phyloP scores from a whole-genome alignment of 1,140 invertebrate genomes.

The Drosophila elegans region DNA sequence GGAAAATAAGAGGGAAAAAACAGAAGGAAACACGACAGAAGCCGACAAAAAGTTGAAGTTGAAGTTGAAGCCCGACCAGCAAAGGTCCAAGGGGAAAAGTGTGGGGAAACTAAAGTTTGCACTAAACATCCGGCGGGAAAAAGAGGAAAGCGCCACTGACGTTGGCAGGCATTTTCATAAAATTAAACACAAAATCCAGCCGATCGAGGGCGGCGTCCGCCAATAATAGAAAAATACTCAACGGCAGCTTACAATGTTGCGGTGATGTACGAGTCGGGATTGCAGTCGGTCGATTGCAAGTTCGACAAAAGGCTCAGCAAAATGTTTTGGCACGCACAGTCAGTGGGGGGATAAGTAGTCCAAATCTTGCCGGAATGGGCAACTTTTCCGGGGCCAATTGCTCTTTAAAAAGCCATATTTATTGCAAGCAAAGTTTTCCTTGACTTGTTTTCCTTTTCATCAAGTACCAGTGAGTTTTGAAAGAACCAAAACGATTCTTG shows the following conservation, averaged over 20 bases:
- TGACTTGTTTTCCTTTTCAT: background rate
- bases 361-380: background rate
- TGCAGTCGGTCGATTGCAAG: slow-evolving; percentile 9
- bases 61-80: slow-evolving; percentile 38
- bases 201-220: background rate
- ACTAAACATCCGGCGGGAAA: slow-evolving; percentile 69
- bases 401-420: background rate
- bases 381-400: background rate
- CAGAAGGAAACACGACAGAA: slow-evolving; percentile 54
- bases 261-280: slow-evolving; percentile 66
- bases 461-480: background rate
- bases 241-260: slow-evolving; percentile 73
- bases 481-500: no score
- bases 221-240: slow-evolving; percentile 79
- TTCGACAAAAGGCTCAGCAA: slow-evolving; percentile 18
- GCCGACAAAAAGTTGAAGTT: slow-evolving; percentile 61
- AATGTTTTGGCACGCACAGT: slow-evolving; percentile 53
- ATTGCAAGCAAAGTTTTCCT: background rate
- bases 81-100: slow-evolving; percentile 2
- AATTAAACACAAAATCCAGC: slow-evolving; percentile 49
- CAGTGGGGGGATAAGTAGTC: background rate
- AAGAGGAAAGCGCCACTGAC: slow-evolving; percentile 48
- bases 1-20: slow-evolving; percentile 4
- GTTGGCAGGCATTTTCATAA: slow-evolving; percentile 64
- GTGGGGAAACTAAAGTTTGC: slow-evolving; percentile 53